phyloP scores from a whole-genome alignment of 1,140 invertebrate species.

The Bicyclus anynana region DNA sequence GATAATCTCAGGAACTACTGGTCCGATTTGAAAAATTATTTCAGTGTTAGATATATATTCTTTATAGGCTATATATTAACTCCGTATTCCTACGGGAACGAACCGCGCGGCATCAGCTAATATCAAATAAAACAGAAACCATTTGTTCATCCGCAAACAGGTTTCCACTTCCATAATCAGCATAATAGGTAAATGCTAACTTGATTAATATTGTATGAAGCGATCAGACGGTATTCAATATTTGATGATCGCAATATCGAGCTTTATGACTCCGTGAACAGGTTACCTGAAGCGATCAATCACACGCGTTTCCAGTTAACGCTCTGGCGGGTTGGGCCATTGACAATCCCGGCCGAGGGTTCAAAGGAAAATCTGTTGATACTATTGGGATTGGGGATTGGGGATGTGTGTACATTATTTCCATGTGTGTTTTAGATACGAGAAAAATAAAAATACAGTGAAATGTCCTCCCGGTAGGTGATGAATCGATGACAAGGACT shows the following conservation, averaged over 20 bases:
- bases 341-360: background rate
- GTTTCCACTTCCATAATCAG: background rate
- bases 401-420: background rate
- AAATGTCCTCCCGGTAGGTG: no score
- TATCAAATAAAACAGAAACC: background rate
- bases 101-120: no score
- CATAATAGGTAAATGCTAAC: background rate
- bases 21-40: no score
- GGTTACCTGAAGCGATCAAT: background rate
- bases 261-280: background rate
- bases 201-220: background rate
- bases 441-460: background rate
- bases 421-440: background rate
- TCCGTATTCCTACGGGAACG: no score
- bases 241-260: background rate
- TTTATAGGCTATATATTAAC: no score
- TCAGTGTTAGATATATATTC: no score
- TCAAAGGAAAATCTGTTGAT: background rate
- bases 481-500: no score
- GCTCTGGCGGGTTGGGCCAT: background rate
- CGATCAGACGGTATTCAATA: background rate
- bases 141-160: no score
- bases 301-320: background rate
- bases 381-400: background rate
- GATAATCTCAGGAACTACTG: no score